Evolutionary conservation across 1,140 invertebrate species (phyloP).

Genomic region (Bombyx mandarina): DNA sequence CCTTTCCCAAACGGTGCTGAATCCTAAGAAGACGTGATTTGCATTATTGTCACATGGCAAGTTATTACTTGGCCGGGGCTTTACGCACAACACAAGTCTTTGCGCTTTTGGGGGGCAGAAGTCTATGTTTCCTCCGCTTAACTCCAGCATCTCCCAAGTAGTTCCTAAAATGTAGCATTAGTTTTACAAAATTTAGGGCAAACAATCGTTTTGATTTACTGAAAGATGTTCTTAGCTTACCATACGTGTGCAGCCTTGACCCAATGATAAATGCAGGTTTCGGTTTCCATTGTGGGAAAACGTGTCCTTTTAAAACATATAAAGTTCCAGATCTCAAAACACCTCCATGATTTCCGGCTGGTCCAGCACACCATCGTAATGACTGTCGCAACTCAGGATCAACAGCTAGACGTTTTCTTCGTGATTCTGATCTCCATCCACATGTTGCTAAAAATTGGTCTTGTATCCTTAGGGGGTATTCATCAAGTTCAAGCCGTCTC

Average conservation of each 20-base stretch:
- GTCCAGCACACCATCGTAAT: conserved; percentile 75
- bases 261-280: conserved; percentile 74
- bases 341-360: conserved; percentile 58
- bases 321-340: conserved; percentile 73
- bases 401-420: conserved; percentile 74
- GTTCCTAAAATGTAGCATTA: conserved; percentile 25
- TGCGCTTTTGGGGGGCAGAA: conserved; percentile 60
- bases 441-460: conserved; percentile 74
- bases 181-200: conserved; percentile 4
- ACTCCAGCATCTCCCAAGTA: conserved; percentile 43
- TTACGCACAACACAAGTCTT: conserved; percentile 61
- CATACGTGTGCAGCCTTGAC: conserved; percentile 74
- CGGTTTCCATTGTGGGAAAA: conserved; percentile 79
- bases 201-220: not conserved
- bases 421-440: conserved; percentile 73
- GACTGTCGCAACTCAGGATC: conserved; percentile 76
- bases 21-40: conserved; percentile 73
- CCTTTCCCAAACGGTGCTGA: conserved; percentile 75
- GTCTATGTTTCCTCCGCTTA: conserved; percentile 60
- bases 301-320: conserved; percentile 77
- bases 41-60: conserved; percentile 25
- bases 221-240: conserved; percentile 21
- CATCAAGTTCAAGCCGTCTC: conserved; percentile 69
- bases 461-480: conserved; percentile 74
- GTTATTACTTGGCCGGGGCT: conserved; percentile 44